Conservation (phyloP, 2,113 vertebrate genomes). For the Malaclemys terrapin region DNA sequence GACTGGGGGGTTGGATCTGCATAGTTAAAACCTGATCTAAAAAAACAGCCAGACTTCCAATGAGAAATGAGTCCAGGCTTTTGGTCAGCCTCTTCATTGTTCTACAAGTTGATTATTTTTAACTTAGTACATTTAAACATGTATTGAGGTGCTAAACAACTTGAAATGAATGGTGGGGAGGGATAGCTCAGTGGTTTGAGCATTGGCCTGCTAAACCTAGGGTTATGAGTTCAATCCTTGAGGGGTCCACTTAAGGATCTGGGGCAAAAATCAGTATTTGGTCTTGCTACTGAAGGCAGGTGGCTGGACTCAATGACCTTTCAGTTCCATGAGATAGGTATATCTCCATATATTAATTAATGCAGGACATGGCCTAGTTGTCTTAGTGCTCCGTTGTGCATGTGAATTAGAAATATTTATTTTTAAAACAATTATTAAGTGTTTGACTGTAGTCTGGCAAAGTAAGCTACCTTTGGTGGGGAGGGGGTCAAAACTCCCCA, state of each 20-base stretch:
- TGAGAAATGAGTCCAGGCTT: conserved; percentile 39
- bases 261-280: too few relatives aligned
- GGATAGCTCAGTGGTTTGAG: too few relatives aligned
- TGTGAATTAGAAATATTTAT: neutral
- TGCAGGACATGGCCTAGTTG: neutral
- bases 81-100: neutral
- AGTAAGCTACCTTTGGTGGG: neutral
- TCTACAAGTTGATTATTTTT: neutral
- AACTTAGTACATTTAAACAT: neutral
- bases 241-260: too few relatives aligned
- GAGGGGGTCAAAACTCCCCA: neutral
- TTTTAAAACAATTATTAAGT: neutral
- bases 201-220: too few relatives aligned
- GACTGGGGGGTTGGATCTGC: conserved; percentile 61
- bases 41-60: conserved; percentile 74
- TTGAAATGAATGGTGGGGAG: neutral
- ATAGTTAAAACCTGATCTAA: conserved; percentile 70
- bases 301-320: too few relatives aligned
- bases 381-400: neutral
- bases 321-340: too few relatives aligned
- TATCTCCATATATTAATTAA: too few relatives aligned
- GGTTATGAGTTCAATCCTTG: too few relatives aligned
- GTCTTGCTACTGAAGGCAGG: too few relatives aligned
- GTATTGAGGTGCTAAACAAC: neutral
- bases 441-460: neutral